Base-by-base conservation (phyloP, 1,140 invertebrate species). In the Thalassaphorura encarpata region DNA sequence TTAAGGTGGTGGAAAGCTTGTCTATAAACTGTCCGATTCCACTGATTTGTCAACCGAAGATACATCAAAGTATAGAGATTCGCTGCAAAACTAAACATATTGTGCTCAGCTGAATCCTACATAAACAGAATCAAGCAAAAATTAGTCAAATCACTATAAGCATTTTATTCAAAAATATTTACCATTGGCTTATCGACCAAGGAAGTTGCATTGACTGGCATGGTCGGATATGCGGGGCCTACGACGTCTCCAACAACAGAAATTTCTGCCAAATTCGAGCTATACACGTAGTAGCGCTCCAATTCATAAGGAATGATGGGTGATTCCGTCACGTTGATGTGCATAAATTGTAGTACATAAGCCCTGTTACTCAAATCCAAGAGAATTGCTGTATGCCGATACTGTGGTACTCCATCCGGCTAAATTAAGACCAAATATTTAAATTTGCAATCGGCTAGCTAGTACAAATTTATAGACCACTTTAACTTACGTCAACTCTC, bases 221-320 rank as follows among this genome's bases (percentile, higher is more conserved):
- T 89, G 0, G 85, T 88, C 0, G 89, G 88, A 67, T 97, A 96
- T 19, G 91, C 85, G 1, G 92, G 89, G 1, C 91, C 92, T 0
- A 97, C 89, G 0, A 97, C 89, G 72, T 97, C 93, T 15, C 94
- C 93, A 13, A 95, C 87, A 1, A 97, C 71, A 1, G 85, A 86
- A n/a, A 97, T 77, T 11, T 78, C 77, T 8, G 89, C 91, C 62
- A 78, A 80, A 67, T 93, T 93, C 0, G 92, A 97, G 0, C 90
- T 91, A 67, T 85, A 93, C n/a, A 97, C 84, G 70, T 93, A 97
- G 69, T 91, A 89, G 61, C 91, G 82, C 63, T 88, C 81, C 62
- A 85, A 80, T 56, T 89, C 83, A 66, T 94, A 92, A 0, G 91
- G 86, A 52, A 93, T 88, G 52, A 90, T 80, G 1, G 90, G 91